Evolutionary conservation across 1,140 invertebrate species (phyloP).

Genomic region (Phthorimaea operculella): DNA sequence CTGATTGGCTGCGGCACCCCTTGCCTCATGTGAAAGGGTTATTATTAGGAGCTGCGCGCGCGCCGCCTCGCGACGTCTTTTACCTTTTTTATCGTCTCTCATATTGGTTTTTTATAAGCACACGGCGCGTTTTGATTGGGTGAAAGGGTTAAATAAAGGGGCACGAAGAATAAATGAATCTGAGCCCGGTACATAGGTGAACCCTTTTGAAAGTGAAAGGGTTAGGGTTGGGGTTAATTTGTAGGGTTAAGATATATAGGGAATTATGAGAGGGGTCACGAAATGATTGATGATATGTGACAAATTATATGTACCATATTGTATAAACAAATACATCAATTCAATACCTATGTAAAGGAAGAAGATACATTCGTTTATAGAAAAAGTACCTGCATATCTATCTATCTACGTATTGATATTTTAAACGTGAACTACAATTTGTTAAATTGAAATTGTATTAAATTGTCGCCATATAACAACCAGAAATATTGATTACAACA

Average conservation of each 20-base stretch:
- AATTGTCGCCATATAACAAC: too few relatives aligned
- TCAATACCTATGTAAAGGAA: too few relatives aligned
- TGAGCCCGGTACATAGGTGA: slow-evolving; percentile 32
- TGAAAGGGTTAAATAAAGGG: slow-evolving; percentile 45
- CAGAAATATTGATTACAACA: too few relatives aligned
- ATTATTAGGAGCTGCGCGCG: slow-evolving; percentile 53
- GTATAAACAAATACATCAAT: neutral
- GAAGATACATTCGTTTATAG: too few relatives aligned
- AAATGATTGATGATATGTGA: neutral
- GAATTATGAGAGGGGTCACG: slow-evolving; percentile 5
- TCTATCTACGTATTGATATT: too few relatives aligned
- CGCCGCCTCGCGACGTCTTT: slow-evolving; percentile 45
- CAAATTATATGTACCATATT: neutral
- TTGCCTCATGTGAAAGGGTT: slow-evolving; percentile 54
- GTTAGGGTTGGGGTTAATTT: slow-evolving; percentile 39
- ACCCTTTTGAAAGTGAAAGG: slow-evolving; percentile 38
- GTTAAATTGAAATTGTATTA: too few relatives aligned
- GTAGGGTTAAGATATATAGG: slow-evolving; percentile 23
- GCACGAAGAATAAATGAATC: slow-evolving; percentile 43
- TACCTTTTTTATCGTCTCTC: slow-evolving; percentile 47
- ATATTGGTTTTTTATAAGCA: slow-evolving; percentile 40
- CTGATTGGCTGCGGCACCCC: slow-evolving; percentile 54
- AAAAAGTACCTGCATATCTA: too few relatives aligned
- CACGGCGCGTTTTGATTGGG: slow-evolving; percentile 44
- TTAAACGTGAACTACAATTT: too few relatives aligned